Evolutionary conservation across 2,797 vertebrate species (phyloP), one percentile per base, ranked within the genome.

Genomic region (Monodelphis domestica): DNA sequence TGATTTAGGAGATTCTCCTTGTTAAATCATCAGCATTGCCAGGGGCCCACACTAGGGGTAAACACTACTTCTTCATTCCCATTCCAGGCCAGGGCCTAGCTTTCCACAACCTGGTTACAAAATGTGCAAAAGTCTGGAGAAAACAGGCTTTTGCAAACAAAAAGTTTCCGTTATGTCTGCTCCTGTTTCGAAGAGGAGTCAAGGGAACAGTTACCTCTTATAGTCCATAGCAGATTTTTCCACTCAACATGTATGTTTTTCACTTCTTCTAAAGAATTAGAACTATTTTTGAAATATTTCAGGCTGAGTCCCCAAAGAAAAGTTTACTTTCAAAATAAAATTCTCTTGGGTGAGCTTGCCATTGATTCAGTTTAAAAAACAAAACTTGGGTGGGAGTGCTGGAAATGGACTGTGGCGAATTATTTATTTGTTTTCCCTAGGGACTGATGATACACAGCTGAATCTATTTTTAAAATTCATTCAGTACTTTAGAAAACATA

Each of bases 161-260:
- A 4, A 51, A 92, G 28, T 14, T 96, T 94, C 95, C 93, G 50
- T 50, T 88, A 91, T 95, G 96, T 17, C 45, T 93, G 93, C 90
- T 89, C 91, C 89, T 90, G 21, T 91, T 94, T 92, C 92, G 96
- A 96, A 95, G 89, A 56, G 91, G 7, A 33, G 33, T 91, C 91
- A 89, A 97, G 96, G 11, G 93, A 93, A 94, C n/a, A 56, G 56
- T 88, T 89, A 12, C 29, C 55, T 51, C 92, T 95, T 87, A 84
- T n/a, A 59, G 59, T 54, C 30, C 89, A 0, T 50, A 15, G 33
- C 11, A 90, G 87, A 50, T 91, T 78, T 95, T 93, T 90, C n/a
- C 38, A 90, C 89, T 78, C 63, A 53, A 38, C 45, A 10, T 53
- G 0, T 54, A 70, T 21, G 12, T 91, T 90, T 93, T 57, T 95